Conservation (phyloP, 2,797 vertebrate genomes). For the Cynopterus sphinx region DNA sequence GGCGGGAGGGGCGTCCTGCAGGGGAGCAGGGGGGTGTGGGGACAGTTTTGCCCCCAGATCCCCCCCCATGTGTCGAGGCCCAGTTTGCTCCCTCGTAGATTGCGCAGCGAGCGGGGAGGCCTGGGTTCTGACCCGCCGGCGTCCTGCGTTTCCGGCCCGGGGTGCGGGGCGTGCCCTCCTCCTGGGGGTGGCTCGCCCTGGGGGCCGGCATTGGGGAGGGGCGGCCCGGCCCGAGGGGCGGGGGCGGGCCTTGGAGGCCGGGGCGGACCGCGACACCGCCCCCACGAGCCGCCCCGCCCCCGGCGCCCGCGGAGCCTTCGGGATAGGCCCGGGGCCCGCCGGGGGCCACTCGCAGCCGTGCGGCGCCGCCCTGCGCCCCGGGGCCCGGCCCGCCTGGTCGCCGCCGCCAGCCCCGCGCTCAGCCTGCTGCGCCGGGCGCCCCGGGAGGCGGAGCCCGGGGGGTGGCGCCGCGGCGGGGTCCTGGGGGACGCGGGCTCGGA, state of each 20-base stretch:
- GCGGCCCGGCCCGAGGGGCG: neutral
- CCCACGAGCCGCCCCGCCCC: neutral
- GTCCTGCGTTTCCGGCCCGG: neutral
- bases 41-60: fast-evolving
- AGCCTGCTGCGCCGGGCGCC: too few relatives aligned
- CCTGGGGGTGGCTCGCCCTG: neutral
- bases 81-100: neutral
- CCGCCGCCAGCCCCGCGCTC: slow-evolving; percentile 88
- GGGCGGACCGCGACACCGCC: neutral
- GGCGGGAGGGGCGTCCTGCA: neutral
- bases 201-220: neutral
- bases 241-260: neutral
- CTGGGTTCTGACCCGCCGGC: too few relatives aligned
- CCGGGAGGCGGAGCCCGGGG: too few relatives aligned
- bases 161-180: neutral
- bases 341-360: slow-evolving; percentile 92
- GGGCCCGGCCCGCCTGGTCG: slow-evolving; percentile 90
- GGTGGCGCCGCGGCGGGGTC: too few relatives aligned
- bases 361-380: slow-evolving; percentile 85
- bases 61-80: neutral
- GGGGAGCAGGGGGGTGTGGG: neutral
- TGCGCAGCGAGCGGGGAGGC: too few relatives aligned
- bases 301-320: too few relatives aligned
- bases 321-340: too few relatives aligned
- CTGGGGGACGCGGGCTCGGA: neutral